These are phyloP conservation scores for Anorthoa munda DNA, from an alignment of 2,888 invertebrate genomes.

Conservation along the genomic window DNA sequence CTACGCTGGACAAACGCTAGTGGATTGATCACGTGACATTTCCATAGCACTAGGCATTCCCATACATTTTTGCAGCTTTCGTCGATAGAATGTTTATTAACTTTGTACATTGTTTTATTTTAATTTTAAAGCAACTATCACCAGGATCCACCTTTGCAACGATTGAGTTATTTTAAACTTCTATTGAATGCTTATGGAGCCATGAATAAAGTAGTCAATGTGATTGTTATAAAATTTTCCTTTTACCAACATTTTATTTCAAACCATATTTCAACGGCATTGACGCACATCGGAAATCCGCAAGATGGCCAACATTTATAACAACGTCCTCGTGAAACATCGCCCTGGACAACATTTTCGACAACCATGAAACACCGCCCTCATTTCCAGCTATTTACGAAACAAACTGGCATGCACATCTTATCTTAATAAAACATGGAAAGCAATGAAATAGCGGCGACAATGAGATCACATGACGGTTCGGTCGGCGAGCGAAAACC, in stretches of 20 bases:
- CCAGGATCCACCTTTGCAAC: background rate
- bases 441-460: slow-evolving; percentile 39
- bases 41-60: no score
- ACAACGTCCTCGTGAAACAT: slow-evolving; percentile 30
- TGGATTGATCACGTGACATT: no score
- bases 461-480: slow-evolving; percentile 47
- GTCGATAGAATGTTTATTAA: no score
- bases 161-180: background rate
- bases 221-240: slow-evolving; percentile 16
- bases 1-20: no score
- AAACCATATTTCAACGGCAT: slow-evolving; percentile 14
- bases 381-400: slow-evolving; percentile 36
- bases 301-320: slow-evolving; percentile 19
- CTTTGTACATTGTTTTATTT: no score
- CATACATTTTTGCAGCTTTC: no score
- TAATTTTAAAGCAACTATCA: background rate
- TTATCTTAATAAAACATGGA: slow-evolving; percentile 54
- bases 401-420: slow-evolving; percentile 44
- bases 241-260: slow-evolving; percentile 20
- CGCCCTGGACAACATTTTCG: slow-evolving; percentile 27
- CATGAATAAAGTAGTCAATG: slow-evolving; percentile 5
- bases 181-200: background rate
- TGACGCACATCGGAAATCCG: slow-evolving; percentile 18
- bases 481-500: slow-evolving; percentile 38
- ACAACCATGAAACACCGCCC: slow-evolving; percentile 37